Evolutionary conservation across 2,888 invertebrate species (phyloP).

Genomic region (Drosophila robusta): DNA sequence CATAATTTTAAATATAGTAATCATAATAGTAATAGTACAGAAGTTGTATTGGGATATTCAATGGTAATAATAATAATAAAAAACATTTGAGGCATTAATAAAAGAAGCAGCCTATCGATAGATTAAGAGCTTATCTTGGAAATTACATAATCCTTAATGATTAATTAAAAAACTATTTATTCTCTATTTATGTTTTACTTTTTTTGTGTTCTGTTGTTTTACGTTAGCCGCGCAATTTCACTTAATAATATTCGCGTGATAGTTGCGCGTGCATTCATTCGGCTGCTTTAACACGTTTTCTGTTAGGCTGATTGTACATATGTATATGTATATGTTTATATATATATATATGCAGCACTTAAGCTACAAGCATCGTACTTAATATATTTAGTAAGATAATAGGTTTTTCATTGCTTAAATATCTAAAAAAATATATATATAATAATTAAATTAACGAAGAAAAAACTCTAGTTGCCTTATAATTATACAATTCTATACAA

Average conservation of each 20-base stretch:
- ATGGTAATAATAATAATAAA: constrained; percentile 42
- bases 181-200: constrained; percentile 7
- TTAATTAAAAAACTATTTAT: constrained; percentile 26
- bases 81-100: constrained; percentile 61
- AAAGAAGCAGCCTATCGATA: constrained; percentile 53
- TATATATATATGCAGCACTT: constrained; percentile 21
- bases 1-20: constrained; percentile 49
- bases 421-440: constrained; percentile 27
- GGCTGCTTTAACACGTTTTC: constrained; percentile 3
- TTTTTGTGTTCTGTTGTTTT: constrained; percentile 4
- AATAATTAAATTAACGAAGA: constrained; percentile 26
- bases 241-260: constrained; percentile 70
- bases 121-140: constrained; percentile 27
- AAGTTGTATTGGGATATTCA: constrained; percentile 47
- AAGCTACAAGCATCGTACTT: constrained; percentile 46
- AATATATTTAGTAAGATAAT: constrained; percentile 32
- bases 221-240: constrained; percentile 50
- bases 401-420: constrained; percentile 29
- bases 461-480: constrained; percentile 32
- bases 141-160: constrained; percentile 47
- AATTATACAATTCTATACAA: constrained; percentile 46
- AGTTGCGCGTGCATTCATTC: constrained; percentile 40
- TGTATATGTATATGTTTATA: constrained; percentile 7
- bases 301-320: constrained; percentile 12
- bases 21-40: constrained; percentile 53